phyloP scores from a whole-genome alignment of 2,113 vertebrate genomes.

The Recurvirostra avosetta region DNA sequence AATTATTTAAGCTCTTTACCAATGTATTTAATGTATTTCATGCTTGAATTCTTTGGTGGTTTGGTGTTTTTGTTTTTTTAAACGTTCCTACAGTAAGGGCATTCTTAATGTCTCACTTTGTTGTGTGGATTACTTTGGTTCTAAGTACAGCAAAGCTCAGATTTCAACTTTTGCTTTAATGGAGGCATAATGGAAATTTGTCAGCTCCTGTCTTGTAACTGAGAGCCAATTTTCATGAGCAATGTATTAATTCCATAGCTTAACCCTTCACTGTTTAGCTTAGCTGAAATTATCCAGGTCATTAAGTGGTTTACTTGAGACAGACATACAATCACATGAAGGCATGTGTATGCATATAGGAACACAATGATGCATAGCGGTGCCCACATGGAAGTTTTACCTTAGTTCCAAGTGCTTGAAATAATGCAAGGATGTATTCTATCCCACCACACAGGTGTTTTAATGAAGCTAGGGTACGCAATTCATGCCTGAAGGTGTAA shows the following conservation, averaged over 20 bases:
- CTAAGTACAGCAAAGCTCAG: not conserved
- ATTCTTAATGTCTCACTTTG: not conserved
- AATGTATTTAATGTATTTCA: not conserved
- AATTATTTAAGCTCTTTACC: not conserved
- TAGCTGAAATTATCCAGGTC: not conserved
- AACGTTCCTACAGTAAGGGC: not conserved
- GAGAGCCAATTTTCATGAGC: not conserved
- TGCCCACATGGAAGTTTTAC: rapidly evolving
- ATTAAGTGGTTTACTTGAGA: not conserved
- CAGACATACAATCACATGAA: not conserved
- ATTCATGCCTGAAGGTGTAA: not conserved
- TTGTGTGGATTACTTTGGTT: not conserved
- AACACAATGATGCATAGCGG: not conserved
- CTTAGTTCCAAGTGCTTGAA: not conserved
- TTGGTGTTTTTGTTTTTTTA: not conserved
- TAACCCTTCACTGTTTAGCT: not conserved
- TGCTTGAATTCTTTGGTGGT: not conserved
- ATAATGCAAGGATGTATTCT: not conserved
- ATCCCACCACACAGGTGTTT: not conserved
- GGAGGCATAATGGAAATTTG: not conserved
- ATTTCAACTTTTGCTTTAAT: not conserved
- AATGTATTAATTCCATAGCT: not conserved
- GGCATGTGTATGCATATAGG: rapidly evolving
- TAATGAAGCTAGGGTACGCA: not conserved
- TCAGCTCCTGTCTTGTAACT: not conserved